These are phyloP conservation scores for Zaprionus ornatus DNA, from an alignment of 1,140 invertebrate genomes.

Conservation along the genomic window DNA sequence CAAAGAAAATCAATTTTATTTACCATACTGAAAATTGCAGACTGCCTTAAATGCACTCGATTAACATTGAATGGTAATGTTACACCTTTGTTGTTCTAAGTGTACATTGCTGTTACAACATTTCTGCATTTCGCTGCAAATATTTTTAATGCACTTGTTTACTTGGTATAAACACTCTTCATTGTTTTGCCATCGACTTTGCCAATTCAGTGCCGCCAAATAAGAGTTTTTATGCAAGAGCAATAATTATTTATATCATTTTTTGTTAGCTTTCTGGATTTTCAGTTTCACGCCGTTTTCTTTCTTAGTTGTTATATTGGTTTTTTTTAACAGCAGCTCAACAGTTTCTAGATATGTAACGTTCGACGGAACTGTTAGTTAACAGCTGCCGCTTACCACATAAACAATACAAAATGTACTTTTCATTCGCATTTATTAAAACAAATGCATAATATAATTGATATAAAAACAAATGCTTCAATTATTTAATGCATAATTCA, in stretches of 20 bases:
- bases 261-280: background rate
- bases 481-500: too few relatives aligned
- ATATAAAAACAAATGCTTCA: too few relatives aligned
- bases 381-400: background rate
- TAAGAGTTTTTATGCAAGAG: background rate
- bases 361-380: background rate
- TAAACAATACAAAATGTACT: too few relatives aligned
- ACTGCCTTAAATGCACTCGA: background rate
- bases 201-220: background rate
- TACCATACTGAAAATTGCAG: background rate
- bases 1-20: background rate
- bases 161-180: background rate
- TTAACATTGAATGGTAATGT: background rate
- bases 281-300: background rate
- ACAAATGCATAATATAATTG: too few relatives aligned
- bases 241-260: background rate
- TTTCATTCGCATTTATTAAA: too few relatives aligned
- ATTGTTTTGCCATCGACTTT: background rate
- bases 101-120: constrained; percentile 2
- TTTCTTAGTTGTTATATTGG: constrained; percentile 1
- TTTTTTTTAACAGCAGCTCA: background rate
- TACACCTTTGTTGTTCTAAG: background rate
- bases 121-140: background rate
- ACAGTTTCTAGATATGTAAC: background rate
- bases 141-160: background rate